phyloP scores from a whole-genome alignment of 2,797 vertebrate genomes.

The Oryzias dopingdopingensis region DNA sequence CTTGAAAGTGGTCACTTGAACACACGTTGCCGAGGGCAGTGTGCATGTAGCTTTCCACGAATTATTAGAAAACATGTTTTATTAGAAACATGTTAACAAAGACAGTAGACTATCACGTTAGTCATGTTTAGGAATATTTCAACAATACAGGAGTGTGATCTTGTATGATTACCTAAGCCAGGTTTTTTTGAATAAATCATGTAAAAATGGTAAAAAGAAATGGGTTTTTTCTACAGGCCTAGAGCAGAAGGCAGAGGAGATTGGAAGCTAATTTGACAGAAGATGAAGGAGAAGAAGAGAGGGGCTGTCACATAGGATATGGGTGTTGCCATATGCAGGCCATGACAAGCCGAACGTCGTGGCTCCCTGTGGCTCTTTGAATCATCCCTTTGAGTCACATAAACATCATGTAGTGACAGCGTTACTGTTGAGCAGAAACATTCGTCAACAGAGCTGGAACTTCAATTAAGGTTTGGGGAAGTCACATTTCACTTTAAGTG shows the following conservation, averaged over 20 bases:
- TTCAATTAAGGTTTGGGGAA: background rate
- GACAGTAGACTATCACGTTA: no score
- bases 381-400: constrained; percentile 41
- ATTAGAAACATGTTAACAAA: no score
- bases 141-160: no score
- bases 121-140: no score
- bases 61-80: no score
- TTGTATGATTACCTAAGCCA: no score
- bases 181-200: no score
- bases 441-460: background rate
- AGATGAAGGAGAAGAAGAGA: constrained; percentile 2
- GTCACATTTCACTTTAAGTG: no score
- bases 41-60: no score
- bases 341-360: constrained; percentile 49
- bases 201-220: background rate
- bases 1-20: no score
- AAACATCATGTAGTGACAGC: constrained; percentile 10
- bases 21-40: no score
- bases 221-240: background rate
- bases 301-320: constrained; percentile 47
- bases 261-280: constrained; percentile 13
- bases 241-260: constrained; percentile 8
- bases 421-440: background rate
- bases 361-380: constrained; percentile 45
- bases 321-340: constrained; percentile 30